Base-by-base conservation (phyloP, 2,113 vertebrate species). In the Clinocottus analis region DNA sequence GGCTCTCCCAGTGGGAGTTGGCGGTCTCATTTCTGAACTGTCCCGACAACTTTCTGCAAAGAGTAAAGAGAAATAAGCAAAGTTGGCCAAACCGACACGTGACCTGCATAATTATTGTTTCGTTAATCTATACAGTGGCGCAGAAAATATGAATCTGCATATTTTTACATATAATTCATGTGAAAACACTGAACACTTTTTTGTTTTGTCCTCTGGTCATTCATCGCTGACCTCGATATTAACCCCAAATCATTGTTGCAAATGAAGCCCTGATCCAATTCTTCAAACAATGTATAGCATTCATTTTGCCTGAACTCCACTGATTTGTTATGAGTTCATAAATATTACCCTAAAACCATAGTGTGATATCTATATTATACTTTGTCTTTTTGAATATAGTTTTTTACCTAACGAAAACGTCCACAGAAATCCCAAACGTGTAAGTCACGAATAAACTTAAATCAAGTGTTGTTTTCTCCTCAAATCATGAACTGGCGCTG, bases 1-100 rank as follows among this genome's bases (percentile, higher is more conserved):
- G 17, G 37, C 41, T 82, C 78, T 83, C 82, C 87, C 89, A 23
- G 29, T 51, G 81, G 89, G 83, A 82, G 58, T 74, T 16, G 4
- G 55, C 56, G 7, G 70, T 76, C 85, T 87, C 78, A 84, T 81
- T 71, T 59, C 53, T 74, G 10, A 72, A 74, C 60, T 51, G 49
- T 35, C 51, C 72, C 63, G n/a, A 43, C 16, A 79, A 80, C 60
- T 68, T 75, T 9, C 33, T 70, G 61, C 41, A 43, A 72, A 85
- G 78, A 60, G 39, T 63, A 59, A 33, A 41, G 64, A 65, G 49
- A 83, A 79, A 77, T 53, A 74, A 75, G 39, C 29, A 64, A 77
- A 73, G 39, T 55, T 41, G 31, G 37, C 61, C 49, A 9, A 23
- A 14, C 19, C 29, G 62, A 49, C 8, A 67, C 60, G 47, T 72